Percentiles rank a stretch among this genome's conserved stretches.
Conservation (phyloP, 2,888 invertebrate species). For the Hypomecis punctinalis region DNA sequence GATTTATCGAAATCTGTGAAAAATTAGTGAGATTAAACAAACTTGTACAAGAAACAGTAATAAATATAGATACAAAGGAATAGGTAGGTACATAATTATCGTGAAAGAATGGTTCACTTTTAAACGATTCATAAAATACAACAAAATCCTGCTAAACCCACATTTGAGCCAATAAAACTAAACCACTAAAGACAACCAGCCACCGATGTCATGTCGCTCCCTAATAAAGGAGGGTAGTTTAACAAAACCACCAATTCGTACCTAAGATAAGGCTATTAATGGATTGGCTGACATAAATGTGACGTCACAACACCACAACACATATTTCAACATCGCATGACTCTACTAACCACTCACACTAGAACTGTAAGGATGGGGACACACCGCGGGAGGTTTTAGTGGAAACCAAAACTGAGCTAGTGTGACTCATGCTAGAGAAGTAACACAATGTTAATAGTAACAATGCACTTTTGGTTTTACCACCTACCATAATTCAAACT, state of each 20-base stretch:
- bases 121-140: background rate
- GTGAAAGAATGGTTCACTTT: no score
- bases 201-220: slow-evolving; percentile 66
- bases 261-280: slow-evolving; percentile 82
- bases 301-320: slow-evolving; percentile 82
- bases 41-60: no score
- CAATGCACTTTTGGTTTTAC: no score
- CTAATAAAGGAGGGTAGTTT: slow-evolving; percentile 67
- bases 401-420: background rate
- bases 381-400: background rate
- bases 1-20: no score
- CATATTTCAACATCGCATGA: slow-evolving; percentile 82
- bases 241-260: slow-evolving; percentile 78
- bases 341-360: slow-evolving; percentile 51
- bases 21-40: no score
- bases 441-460: no score
- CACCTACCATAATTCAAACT: no score
- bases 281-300: slow-evolving; percentile 84
- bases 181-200: slow-evolving; percentile 3
- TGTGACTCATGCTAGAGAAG: background rate
- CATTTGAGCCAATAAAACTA: slow-evolving; percentile 1
- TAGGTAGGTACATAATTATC: no score
- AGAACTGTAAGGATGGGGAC: slow-evolving; percentile 42
- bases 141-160: background rate
- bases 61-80: no score